These are phyloP conservation scores for Hoplodrina ambigua DNA, from an alignment of 2,888 invertebrate species.

Conservation along the genomic window DNA sequence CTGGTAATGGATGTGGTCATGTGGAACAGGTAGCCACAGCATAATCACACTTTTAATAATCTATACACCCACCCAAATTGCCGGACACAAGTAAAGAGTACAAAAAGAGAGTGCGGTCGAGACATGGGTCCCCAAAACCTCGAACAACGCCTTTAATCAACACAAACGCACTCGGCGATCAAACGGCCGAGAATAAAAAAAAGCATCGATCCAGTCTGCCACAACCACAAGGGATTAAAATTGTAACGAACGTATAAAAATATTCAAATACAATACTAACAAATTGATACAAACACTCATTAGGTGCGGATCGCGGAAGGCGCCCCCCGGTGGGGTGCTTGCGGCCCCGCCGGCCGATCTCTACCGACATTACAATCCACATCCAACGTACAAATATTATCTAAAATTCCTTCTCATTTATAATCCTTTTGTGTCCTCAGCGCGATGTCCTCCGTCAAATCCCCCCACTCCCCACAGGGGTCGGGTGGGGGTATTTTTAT, in stretches of 20 bases:
- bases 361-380: constrained; percentile 89
- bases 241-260: constrained; percentile 89
- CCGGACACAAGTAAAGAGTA: constrained; percentile 61
- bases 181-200: constrained; percentile 85
- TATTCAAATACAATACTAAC: constrained; percentile 91
- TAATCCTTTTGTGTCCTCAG: constrained; percentile 91
- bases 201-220: constrained; percentile 83
- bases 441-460: constrained; percentile 90
- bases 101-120: constrained; percentile 64
- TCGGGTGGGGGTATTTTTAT: constrained; percentile 88
- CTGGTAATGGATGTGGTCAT: constrained; percentile 29
- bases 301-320: constrained; percentile 87
- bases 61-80: constrained; percentile 56
- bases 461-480: constrained; percentile 74
- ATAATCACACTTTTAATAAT: constrained; percentile 60
- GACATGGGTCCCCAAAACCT: constrained; percentile 71
- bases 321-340: constrained; percentile 68
- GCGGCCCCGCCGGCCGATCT: constrained; percentile 76
- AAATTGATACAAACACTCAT: constrained; percentile 91
- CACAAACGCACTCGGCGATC: constrained; percentile 80
- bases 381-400: constrained; percentile 91
- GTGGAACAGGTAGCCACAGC: constrained; percentile 41
- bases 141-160: constrained; percentile 84
- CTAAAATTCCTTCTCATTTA: constrained; percentile 91
- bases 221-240: constrained; percentile 88